Conservation (phyloP, 2,113 vertebrate species). For the Anguilla rostrata region DNA sequence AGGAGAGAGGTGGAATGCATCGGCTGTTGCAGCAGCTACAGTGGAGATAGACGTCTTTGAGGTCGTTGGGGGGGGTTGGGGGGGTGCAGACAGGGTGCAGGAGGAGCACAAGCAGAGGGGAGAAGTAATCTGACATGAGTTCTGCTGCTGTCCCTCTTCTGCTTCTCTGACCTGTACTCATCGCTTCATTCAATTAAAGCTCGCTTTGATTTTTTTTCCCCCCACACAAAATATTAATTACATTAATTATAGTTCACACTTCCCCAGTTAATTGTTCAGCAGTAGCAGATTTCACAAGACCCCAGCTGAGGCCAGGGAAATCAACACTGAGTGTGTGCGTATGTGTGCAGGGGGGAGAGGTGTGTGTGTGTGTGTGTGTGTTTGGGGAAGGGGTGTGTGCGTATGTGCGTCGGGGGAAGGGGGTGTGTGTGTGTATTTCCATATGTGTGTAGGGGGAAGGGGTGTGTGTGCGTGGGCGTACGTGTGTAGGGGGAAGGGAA, state of each 20-base stretch:
- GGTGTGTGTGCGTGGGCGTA: no score
- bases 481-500: neutral
- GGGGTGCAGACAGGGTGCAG: neutral
- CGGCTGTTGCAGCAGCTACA: no score
- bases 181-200: constrained; percentile 61
- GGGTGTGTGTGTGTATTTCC: constrained; percentile 33
- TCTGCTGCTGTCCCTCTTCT: constrained; percentile 18
- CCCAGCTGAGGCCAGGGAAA: constrained; percentile 67
- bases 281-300: constrained; percentile 52
- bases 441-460: constrained; percentile 26
- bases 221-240: constrained; percentile 65
- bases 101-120: neutral
- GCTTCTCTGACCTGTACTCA: constrained; percentile 52
- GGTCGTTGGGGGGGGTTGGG: no score
- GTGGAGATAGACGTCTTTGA: no score
- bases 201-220: constrained; percentile 44
- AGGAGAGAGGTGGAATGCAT: no score
- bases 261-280: constrained; percentile 66
- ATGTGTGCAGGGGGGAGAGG: neutral
- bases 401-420: constrained; percentile 29
- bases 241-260: constrained; percentile 68
- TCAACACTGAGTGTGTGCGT: constrained; percentile 49
- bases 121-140: neutral
- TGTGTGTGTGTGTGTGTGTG: constrained; percentile 12
- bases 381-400: constrained; percentile 10